Base-by-base conservation (phyloP, 2,797 vertebrate species). In the Aeoliscus strigatus region DNA sequence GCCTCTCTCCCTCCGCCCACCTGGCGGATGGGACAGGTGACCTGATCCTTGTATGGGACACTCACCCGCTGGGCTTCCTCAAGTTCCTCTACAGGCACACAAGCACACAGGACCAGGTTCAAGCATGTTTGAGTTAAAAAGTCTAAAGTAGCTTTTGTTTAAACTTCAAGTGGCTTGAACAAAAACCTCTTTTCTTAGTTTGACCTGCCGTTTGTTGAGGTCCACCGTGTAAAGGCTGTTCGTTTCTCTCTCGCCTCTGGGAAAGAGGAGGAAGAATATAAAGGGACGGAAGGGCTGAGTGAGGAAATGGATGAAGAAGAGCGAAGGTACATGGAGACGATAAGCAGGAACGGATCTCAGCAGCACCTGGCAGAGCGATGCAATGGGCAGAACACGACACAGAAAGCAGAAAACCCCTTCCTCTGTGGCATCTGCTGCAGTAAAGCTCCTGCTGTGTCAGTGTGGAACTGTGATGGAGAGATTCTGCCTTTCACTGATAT, bases 401-500 rank as follows among this genome's bases (percentile, higher is more conserved):
- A 68, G 46, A 82, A 76, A 48, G 47, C 55, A 0, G 9, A 23
- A 1, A 30, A 5, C 10, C 36, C 74, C 13, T 50, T 86, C 17
- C 41, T 87, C 17, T 86, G 82, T 29, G 80, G 84, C 1, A 29
- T 78, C 11, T 87, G 82, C 65, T 88, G 88, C 61, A 73, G 54
- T 5, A 81, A 84, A 56, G 29, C 61, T 32, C 83, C 85, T 0
- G 24, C 77, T 3, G 77, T 55, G 15, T 90, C 88, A 0, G 86
- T 89, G 68, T 93, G 91, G 91, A 92, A 90, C 80, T 92, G 90
- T 8, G 91, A 92, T 8, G 91, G 91, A 35, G 91, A 93, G 72
- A 77, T 90, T 27, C 72, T 93, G 38, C 66, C 85, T 2, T 70
- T 76, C 32, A 74, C 82, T 0, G 63, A 90, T 18, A 84, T 92